A percentile compares a stretch with the other conserved stretches of the same genome.
These are phyloP conservation scores for Diorhabda carinulata DNA, from an alignment of 1,140 invertebrate species.

Conservation along the genomic window DNA sequence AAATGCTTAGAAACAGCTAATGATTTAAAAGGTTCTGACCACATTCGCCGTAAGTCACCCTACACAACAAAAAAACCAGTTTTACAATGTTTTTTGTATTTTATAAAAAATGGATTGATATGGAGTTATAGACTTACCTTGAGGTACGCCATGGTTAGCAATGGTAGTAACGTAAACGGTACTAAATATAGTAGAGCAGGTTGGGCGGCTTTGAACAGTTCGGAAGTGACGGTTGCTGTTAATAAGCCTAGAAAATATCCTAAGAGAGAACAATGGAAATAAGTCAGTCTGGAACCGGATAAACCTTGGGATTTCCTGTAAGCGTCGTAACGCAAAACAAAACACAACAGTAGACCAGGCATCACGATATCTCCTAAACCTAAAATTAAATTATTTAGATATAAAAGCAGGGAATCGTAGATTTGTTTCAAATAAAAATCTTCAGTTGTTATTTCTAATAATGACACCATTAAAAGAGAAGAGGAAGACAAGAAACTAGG, in stretches of 20 bases:
- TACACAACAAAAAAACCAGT: slow-evolving; percentile 49
- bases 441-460: too few relatives aligned
- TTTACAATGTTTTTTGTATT: not conserved
- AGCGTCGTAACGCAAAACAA: slow-evolving; percentile 92
- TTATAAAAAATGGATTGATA: not conserved
- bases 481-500: too few relatives aligned
- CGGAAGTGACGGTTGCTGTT: slow-evolving; percentile 94
- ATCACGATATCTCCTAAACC: slow-evolving; percentile 94
- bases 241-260: slow-evolving; percentile 95
- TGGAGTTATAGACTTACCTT: slow-evolving; percentile 61
- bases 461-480: too few relatives aligned
- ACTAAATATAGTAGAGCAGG: slow-evolving; percentile 95
- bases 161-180: slow-evolving; percentile 91
- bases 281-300: slow-evolving; percentile 57
- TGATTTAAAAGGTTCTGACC: slow-evolving; percentile 93
- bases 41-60: slow-evolving; percentile 95
- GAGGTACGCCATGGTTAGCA: slow-evolving; percentile 95
- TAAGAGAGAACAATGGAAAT: slow-evolving; percentile 97
- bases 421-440: too few relatives aligned
- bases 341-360: slow-evolving; percentile 94
- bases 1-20: slow-evolving; percentile 71
- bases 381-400: slow-evolving; percentile 30
- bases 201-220: slow-evolving; percentile 96
- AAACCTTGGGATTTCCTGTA: slow-evolving; percentile 80
- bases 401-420: too few relatives aligned